Evolutionary conservation across 2,888 invertebrate species (phyloP), one percentile per base, ranked within the genome.

Genomic region (Prostheceraeus crozeri): DNA sequence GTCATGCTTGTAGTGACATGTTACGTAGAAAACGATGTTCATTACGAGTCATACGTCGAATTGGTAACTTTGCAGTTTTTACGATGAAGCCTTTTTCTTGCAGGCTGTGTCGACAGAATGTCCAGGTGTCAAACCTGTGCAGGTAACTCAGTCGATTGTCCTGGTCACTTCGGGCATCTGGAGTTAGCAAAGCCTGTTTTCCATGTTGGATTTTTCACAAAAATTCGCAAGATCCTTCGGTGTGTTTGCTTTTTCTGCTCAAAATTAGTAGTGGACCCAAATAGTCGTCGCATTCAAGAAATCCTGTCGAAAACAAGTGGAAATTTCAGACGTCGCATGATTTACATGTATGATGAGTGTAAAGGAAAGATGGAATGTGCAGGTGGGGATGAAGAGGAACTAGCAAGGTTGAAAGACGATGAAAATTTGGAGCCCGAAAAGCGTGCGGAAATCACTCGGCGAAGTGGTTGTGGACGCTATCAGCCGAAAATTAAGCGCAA

Each of bases 161-260:
- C 98, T 1, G 98, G 98, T 1, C 98, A 99, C 77, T 99, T 98
- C 79, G 98, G 94, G 2, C 98, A 99, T 76, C 87, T 99, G 69
- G 94, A 98, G 77, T 80, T 99, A 66, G 86, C 94, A 0, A 98
- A 98, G 76, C 98, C 98, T 19, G 98, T 99, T 0, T 98, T 89
- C 77, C 96, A 99, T 75, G 86, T 94, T 72, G 96, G 94, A 33
- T 99, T 96, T 72, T 82, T 99, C 55, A 89, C 90, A 31, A 98
- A 98, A 79, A 88, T 88, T 0, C 89, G 98, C 65, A 99, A 98
- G 79, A 84, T 93, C 62, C 79, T 99, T n/a, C 82, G 98, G 77
- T 98, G 98, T 78, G 94, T 98, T 21, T 98, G 98, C 76, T 98
- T 94, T 77, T 96, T 90, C 76, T 99, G 98, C 77, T 96, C 96